Evolutionary conservation across 2,797 vertebrate species (phyloP), one percentile per base, ranked within the genome.

Genomic region (Paramormyrops hopkinsi): DNA sequence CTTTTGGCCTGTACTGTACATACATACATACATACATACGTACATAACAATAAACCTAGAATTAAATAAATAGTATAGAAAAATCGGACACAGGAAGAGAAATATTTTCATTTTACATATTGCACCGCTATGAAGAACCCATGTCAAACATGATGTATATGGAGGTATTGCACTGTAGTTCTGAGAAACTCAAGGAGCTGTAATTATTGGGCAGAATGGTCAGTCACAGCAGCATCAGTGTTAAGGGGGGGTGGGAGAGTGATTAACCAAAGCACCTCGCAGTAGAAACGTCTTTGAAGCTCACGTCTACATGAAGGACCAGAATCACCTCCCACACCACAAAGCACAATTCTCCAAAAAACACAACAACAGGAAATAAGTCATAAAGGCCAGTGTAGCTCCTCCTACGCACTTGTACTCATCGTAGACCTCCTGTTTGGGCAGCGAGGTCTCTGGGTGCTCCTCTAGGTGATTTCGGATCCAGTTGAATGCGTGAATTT

Each of bases 401-500:
- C 88, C 82, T 87, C 17, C 14, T 46, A 96, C 98, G 94, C 95
- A 99, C 99, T 99, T 99, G 95, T 99, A 99, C 92, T 99, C 99
- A 91, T 99, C 98, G 51, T 99, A 99, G 91, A 99, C 99, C 92
- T 99, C 98, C 95, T 99, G 98, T 93, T 99, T 99, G 92, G 99
- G 99, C 29, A 99, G 97, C 76, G 99, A 99, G 2, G 98, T 99
- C 94, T 99, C 99, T 0, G 98, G 97, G 91, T 99, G 97, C 94
- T 99, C 99, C 93, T 99, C 98, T 92, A 99, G 94, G 91, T 99
- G 97, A 94, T 97, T 98, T 90, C 97, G 97, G 94, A 99, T 99
- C 99, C 99, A 99, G 41, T 95, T 97, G 94, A 99, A 99, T 29
- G 98, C 99, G 5, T 99, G 97, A 95, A 97, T 97, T 95, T 99